phyloP scores from a whole-genome alignment of 1,140 invertebrate species.

The Pogonomyrmex barbatus region DNA sequence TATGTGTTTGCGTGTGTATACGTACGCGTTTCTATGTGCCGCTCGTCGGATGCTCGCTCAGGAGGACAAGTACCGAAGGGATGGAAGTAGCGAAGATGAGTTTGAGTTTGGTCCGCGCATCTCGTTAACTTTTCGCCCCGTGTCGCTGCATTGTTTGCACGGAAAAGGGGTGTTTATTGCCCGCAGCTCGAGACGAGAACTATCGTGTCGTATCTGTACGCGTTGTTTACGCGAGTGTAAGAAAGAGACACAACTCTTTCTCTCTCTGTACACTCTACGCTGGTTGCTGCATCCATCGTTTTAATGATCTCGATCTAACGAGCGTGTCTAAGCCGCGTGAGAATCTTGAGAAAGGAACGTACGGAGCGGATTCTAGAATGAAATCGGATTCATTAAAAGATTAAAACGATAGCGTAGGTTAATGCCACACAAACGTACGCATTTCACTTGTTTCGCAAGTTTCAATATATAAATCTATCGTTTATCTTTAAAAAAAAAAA shows the following conservation, averaged over 20 bases:
- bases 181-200: constrained; percentile 67
- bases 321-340: constrained; percentile 64
- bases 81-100: constrained; percentile 52
- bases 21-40: background rate
- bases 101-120: constrained; percentile 67
- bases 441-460: background rate
- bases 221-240: constrained; percentile 35
- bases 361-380: background rate
- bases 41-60: background rate
- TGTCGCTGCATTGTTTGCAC: constrained; percentile 75
- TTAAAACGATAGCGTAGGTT: background rate
- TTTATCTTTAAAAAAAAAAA: too few relatives aligned
- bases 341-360: background rate
- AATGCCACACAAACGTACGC: too few relatives aligned
- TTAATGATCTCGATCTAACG: constrained; percentile 76
- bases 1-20: background rate
- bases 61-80: constrained; percentile 7
- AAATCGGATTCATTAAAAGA: constrained; percentile 12
- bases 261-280: background rate
- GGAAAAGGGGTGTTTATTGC: constrained; percentile 73
- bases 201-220: constrained; percentile 51
- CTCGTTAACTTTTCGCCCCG: constrained; percentile 78
- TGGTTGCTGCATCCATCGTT: constrained; percentile 63
- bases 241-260: constrained; percentile 9
- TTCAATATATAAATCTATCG: background rate